phyloP scores from a whole-genome alignment of 2,888 invertebrate species.

The Zaprionus bogoriensis region DNA sequence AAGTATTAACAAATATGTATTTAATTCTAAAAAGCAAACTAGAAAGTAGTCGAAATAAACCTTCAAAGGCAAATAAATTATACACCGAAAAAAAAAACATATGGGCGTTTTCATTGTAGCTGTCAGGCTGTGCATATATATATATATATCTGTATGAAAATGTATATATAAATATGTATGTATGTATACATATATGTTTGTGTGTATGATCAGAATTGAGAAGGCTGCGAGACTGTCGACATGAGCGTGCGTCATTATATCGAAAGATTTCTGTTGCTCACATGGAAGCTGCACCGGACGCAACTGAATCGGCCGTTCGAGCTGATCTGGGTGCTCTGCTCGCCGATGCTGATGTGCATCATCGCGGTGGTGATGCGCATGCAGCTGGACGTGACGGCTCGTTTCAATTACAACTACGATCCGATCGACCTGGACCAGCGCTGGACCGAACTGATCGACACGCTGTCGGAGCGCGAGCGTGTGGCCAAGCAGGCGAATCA shows the following conservation, averaged over 20 bases:
- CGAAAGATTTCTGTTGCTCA: slow-evolving; percentile 40
- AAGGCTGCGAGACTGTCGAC: neutral
- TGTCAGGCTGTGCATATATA: neutral
- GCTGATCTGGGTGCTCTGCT: slow-evolving; percentile 33
- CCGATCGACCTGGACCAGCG: slow-evolving; percentile 31
- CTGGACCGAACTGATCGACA: slow-evolving; percentile 45
- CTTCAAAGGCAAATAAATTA: neutral
- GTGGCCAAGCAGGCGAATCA: neutral
- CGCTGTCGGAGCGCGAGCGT: slow-evolving; percentile 5
- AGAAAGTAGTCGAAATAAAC: neutral
- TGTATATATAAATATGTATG: neutral
- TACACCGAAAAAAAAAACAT: neutral
- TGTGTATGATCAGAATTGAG: no score
- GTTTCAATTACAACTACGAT: slow-evolving; percentile 9
- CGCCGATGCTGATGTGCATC: slow-evolving; percentile 30
- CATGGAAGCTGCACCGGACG: slow-evolving; percentile 53
- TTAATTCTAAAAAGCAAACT: neutral
- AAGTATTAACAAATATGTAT: slow-evolving; percentile 1
- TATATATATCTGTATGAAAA: neutral
- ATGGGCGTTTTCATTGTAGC: neutral
- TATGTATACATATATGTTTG: neutral
- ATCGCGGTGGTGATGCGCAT: slow-evolving; percentile 33
- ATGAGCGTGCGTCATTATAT: slow-evolving; percentile 47
- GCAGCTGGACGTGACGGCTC: neutral
- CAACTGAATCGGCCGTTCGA: slow-evolving; percentile 46